Base-by-base conservation (phyloP, 2,797 vertebrate genomes). In the Pelochelys cantorii region DNA sequence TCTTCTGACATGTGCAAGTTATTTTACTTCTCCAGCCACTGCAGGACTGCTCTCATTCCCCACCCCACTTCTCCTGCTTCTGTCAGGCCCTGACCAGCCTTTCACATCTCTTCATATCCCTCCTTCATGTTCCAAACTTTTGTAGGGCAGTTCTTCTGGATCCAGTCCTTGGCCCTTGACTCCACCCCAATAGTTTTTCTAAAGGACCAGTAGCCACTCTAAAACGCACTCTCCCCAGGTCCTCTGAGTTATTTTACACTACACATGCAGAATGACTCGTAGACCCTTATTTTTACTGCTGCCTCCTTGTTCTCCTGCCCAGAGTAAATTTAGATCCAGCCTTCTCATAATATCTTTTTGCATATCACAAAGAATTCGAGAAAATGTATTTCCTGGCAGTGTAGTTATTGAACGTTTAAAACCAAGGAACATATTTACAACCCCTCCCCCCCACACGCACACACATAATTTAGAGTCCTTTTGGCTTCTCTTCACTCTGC, bases 401-500 rank as follows among this genome's bases (percentile, higher is more conserved):
- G 84, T 11, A 3, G 0, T 34, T 84, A 6, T 83, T 88, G 59
- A 94, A 83, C 20, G 25, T 48, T 84, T 59, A 23, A 17, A 93
- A 65, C 7, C 11, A 79, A 18, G 52, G n/a, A 10, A 68, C 34
- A 34, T 89, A 1, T 93, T 86, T 88, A 85, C 13, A 34, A 90
- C 42, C 42, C 42, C 7, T 48, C 42, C 42, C 42, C 42, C 42
- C 42, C 42, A 48, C 8, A n/a, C n/a, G 89, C 82, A 34, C 85
- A 55, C 34, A 3, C 42, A 3, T 9, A 3, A 60, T 94, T 92
- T 95, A 92, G 68, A 81, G 85, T 81, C 94, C 62, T 37, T 90
- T 95, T 95, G 88, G 74, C 48, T 92, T 89, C 56, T 95, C 48
- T 78, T 91, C 94, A 94, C 65, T 77, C 94, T 95, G 94, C 88